These are phyloP conservation scores for Cremastinae sp. DNA, from an alignment of 2,888 invertebrate species.

Conservation along the genomic window DNA sequence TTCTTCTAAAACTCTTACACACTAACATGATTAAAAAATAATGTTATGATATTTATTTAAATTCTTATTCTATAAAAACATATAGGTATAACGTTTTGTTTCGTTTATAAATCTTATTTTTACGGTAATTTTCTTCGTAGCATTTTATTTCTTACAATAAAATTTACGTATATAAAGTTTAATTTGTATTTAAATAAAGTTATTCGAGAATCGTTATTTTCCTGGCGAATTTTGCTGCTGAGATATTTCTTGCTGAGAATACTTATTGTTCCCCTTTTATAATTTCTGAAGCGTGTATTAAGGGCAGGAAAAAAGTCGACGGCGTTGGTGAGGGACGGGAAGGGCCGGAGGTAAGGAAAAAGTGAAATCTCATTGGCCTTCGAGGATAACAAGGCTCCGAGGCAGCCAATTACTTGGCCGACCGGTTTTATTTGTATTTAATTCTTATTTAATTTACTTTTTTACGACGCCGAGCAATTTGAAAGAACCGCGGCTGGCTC, in stretches of 20 bases:
- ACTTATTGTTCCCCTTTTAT: too few species aligned
- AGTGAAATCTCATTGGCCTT: slow-evolving; percentile 62
- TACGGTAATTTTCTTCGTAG: too few species aligned
- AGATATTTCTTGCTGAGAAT: slow-evolving; percentile 44
- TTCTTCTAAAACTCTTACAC: too few species aligned
- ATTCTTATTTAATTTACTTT: slow-evolving; percentile 80
- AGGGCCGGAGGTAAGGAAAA: slow-evolving; percentile 36
- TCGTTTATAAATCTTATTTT: too few species aligned
- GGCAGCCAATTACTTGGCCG: slow-evolving; percentile 79
- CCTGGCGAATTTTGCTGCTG: slow-evolving; percentile 57
- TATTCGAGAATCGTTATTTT: slow-evolving; percentile 12
- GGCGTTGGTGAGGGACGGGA: slow-evolving; percentile 56
- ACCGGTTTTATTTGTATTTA: slow-evolving; percentile 80
- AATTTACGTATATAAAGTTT: too few species aligned
- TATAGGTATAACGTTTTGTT: too few species aligned
- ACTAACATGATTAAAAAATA: too few species aligned
- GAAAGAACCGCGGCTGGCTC: slow-evolving; percentile 23
- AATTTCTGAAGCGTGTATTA: neutral
- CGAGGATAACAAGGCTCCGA: slow-evolving; percentile 65
- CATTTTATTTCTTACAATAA: too few species aligned
- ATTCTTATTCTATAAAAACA: too few species aligned
- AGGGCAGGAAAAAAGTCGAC: slow-evolving; percentile 28
- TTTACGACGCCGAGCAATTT: slow-evolving; percentile 72
- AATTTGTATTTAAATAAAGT: neutral
- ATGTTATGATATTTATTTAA: too few species aligned